A percentile compares a stretch with the other conserved stretches of the same genome.
Evolutionary conservation across 2,113 vertebrate genomes (phyloP).

Genomic region (Archocentrus centrarchus): DNA sequence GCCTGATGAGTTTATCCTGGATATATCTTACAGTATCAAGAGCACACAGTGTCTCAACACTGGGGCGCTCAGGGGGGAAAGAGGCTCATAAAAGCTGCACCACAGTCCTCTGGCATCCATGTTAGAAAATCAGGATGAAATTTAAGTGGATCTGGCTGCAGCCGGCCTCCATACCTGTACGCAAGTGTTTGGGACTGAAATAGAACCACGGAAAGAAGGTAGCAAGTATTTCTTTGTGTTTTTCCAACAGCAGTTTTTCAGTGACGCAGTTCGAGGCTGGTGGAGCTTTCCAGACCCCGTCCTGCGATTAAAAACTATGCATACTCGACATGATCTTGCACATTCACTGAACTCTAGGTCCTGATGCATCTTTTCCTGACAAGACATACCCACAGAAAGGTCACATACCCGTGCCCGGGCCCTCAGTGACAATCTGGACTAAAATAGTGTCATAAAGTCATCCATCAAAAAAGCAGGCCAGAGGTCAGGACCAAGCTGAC

Average conservation of each 20-base stretch:
- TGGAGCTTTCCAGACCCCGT: constrained; percentile 10
- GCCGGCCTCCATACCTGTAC: neutral
- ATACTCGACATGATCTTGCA: constrained; percentile 38
- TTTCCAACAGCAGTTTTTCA: neutral
- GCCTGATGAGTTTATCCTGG: neutral
- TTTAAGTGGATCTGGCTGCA: neutral
- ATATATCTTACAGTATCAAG: constrained; percentile 7
- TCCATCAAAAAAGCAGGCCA: constrained; percentile 74
- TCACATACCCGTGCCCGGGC: constrained; percentile 62
- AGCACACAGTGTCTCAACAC: constrained; percentile 4
- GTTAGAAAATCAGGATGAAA: neutral
- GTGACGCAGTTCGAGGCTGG: neutral
- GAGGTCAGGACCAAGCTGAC: constrained; percentile 49
- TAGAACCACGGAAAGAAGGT: neutral
- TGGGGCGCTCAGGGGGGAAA: neutral
- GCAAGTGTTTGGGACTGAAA: neutral
- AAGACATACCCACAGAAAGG: constrained; percentile 68
- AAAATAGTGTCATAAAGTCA: constrained; percentile 80
- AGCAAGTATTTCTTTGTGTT: neutral
- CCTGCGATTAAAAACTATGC: neutral
- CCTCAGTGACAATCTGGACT: constrained; percentile 67
- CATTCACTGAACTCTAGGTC: constrained; percentile 46
- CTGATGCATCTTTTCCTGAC: constrained; percentile 63
- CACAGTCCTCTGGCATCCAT: neutral
- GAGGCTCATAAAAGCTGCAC: neutral